Conservation (phyloP, 2,113 vertebrate genomes). For the Pantherophis guttatus region DNA sequence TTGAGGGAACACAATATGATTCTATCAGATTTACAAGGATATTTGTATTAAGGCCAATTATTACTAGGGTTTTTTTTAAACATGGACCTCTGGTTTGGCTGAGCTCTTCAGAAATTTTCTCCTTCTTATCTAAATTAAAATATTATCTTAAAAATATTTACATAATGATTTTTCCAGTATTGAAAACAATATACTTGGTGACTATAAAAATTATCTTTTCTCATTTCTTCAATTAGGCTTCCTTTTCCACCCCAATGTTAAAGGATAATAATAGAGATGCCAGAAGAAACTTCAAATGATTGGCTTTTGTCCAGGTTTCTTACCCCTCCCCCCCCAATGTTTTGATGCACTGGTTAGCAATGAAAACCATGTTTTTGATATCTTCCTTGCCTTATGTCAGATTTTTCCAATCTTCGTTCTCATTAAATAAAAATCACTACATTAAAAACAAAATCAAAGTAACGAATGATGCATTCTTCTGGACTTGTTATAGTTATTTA, state of each 20-base stretch:
- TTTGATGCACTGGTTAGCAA: not conserved
- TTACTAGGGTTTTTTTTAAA: not conserved
- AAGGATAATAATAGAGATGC: not conserved
- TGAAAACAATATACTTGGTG: not conserved
- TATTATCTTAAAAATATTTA: not conserved
- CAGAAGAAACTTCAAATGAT: not conserved
- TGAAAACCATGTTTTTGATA: not conserved
- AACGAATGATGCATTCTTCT: not conserved
- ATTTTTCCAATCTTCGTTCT: not conserved
- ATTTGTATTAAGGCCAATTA: not conserved
- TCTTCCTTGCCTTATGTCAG: not conserved
- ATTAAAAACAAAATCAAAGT: not conserved
- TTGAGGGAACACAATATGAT: not conserved
- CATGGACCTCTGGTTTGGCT: too few species aligned
- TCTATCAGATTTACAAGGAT: conserved; percentile 5
- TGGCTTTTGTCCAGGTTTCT: not conserved
- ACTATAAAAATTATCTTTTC: not conserved
- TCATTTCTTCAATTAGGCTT: not conserved
- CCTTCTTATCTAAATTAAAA: not conserved
- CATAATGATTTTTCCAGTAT: not conserved
- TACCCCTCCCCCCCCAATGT: too few species aligned
- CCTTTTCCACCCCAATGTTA: not conserved
- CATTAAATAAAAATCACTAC: not conserved
- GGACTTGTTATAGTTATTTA: not conserved
- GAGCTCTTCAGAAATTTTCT: not conserved